Evolutionary conservation across 2,113 vertebrate species (phyloP).

Genomic region (Myrmecobius fasciatus): DNA sequence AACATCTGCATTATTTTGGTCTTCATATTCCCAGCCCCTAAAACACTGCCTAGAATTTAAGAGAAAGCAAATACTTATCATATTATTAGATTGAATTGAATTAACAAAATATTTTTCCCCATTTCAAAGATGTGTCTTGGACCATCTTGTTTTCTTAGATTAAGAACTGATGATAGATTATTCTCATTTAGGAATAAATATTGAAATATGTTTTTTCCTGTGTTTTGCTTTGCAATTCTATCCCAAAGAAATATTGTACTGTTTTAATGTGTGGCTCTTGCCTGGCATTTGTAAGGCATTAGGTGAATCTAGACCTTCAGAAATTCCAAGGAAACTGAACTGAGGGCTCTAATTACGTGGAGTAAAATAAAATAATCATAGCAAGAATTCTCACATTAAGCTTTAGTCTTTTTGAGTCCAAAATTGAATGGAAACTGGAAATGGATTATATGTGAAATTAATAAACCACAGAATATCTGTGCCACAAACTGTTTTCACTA

Average conservation of each 20-base stretch:
- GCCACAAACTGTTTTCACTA: conserved; percentile 71
- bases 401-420: neutral
- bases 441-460: conserved; percentile 66
- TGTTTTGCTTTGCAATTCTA: neutral
- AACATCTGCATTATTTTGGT: neutral
- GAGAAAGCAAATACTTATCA: neutral
- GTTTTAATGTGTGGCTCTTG: neutral
- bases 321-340: neutral
- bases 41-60: neutral
- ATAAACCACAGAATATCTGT: conserved; percentile 79
- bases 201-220: neutral
- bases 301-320: neutral
- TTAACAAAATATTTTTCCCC: neutral
- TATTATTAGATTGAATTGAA: neutral
- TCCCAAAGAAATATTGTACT: neutral
- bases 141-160: neutral
- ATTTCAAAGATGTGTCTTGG: neutral
- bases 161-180: neutral
- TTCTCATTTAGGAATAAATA: neutral
- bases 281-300: neutral
- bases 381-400: neutral
- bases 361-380: neutral
- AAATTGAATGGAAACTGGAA: neutral
- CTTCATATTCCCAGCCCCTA: neutral
- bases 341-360: neutral